Percentiles rank a stretch among this genome's conserved stretches.
phyloP scores from a whole-genome alignment of 2,797 vertebrate genomes.

The Cynopterus sphinx region DNA sequence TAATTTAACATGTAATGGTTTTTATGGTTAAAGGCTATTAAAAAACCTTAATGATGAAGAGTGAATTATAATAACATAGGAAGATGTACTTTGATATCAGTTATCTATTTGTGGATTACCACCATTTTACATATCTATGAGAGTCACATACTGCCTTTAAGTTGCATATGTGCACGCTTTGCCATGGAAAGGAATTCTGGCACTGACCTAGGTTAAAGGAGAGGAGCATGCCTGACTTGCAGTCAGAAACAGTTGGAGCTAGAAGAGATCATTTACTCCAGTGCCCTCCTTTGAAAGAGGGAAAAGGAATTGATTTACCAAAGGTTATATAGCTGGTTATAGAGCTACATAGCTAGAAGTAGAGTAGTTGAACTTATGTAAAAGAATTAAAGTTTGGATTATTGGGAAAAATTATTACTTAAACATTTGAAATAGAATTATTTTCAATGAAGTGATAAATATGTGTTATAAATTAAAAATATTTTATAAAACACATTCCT shows the following conservation, averaged over 20 bases:
- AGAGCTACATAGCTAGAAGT: not conserved
- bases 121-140: not conserved
- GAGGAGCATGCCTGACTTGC: not conserved
- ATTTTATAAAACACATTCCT: not conserved
- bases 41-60: not conserved
- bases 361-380: not conserved
- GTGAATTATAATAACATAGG: not conserved
- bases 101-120: not conserved
- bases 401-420: not conserved
- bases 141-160: not conserved
- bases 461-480: not conserved
- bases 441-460: not conserved
- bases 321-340: not conserved
- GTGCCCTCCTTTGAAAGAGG: not conserved
- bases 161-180: not conserved
- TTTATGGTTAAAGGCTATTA: not conserved
- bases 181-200: not conserved
- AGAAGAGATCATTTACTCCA: not conserved
- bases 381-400: constrained; percentile 18
- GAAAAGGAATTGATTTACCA: not conserved
- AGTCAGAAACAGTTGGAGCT: not conserved
- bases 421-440: constrained; percentile 22
- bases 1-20: not conserved
- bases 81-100: not conserved
- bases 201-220: not conserved